Conservation (phyloP, 2,797 vertebrate genomes). For the Florisuga fusca region DNA sequence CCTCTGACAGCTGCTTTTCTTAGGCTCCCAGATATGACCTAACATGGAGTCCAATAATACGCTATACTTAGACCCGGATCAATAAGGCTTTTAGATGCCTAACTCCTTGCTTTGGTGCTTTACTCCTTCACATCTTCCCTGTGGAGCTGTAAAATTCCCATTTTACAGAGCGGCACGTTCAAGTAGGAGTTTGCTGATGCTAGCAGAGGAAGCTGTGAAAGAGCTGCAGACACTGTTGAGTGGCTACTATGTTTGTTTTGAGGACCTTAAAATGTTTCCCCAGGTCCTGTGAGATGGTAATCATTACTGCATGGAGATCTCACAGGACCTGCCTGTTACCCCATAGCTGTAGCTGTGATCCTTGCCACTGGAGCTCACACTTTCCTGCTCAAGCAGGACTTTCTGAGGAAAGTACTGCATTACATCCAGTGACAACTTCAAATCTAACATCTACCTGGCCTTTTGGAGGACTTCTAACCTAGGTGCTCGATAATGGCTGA, state of each 20-base stretch:
- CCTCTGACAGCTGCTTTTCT: constrained; percentile 35
- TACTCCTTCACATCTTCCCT: constrained; percentile 50
- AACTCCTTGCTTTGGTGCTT: constrained; percentile 58
- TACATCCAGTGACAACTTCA: not conserved
- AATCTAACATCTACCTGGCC: not conserved
- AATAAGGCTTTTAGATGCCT: constrained; percentile 68
- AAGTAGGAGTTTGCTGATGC: constrained; percentile 51
- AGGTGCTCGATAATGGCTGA: not conserved
- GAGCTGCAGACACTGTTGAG: not conserved
- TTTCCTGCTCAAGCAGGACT: not conserved
- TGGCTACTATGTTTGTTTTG: not conserved
- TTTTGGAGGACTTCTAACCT: not conserved
- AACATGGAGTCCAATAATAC: constrained; percentile 52
- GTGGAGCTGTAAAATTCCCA: constrained; percentile 71
- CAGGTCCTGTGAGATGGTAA: not conserved
- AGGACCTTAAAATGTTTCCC: not conserved
- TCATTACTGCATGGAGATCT: not conserved
- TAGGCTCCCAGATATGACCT: constrained; percentile 57
- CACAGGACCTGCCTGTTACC: not conserved
- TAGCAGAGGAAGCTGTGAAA: constrained; percentile 43
- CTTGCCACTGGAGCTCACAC: not conserved
- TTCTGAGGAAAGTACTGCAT: rapidly evolving
- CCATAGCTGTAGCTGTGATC: not conserved
- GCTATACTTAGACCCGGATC: constrained; percentile 43
- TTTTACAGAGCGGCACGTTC: constrained; percentile 61